A percentile compares a stretch with the other conserved stretches of the same genome.
phyloP scores from a whole-genome alignment of 2,888 invertebrate species.

The Patella pellucida region DNA sequence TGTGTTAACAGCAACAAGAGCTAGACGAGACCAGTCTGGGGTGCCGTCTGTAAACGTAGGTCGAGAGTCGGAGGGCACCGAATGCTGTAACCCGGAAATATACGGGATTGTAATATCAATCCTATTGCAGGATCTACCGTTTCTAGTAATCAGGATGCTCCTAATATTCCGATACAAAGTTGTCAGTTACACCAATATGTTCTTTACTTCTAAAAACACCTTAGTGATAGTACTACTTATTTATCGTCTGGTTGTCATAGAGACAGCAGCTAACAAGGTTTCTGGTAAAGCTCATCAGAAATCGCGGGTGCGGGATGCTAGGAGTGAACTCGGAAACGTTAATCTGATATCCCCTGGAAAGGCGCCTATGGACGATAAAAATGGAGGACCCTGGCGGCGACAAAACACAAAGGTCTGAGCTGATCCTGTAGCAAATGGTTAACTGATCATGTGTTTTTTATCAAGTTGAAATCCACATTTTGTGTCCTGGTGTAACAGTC shows the following conservation, averaged over 20 bases:
- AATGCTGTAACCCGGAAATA: slow-evolving; percentile 58
- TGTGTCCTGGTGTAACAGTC: too few species aligned
- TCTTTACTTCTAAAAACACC: slow-evolving; percentile 93
- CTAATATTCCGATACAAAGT: slow-evolving; percentile 90
- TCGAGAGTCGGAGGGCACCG: slow-evolving; percentile 27
- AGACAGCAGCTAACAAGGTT: background rate
- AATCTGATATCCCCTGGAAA: background rate
- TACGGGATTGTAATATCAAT: slow-evolving; percentile 88
- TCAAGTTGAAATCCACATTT: too few species aligned
- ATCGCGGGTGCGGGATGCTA: background rate
- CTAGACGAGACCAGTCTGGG: slow-evolving; percentile 58
- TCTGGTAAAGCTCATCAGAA: background rate
- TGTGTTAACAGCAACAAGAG: slow-evolving; percentile 85
- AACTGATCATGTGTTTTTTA: too few species aligned
- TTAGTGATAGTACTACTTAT: slow-evolving; percentile 89
- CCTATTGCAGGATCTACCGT: slow-evolving; percentile 86
- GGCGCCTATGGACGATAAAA: background rate
- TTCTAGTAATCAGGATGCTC: slow-evolving; percentile 84
- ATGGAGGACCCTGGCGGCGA: slow-evolving; percentile 3
- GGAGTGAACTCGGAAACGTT: background rate
- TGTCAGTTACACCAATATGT: slow-evolving; percentile 94
- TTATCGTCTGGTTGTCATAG: slow-evolving; percentile 78
- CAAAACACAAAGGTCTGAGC: background rate
- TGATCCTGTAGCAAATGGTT: too few species aligned
- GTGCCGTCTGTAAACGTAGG: slow-evolving; percentile 18